Base-by-base conservation (phyloP, 2,888 invertebrate species). In the Luperina nickerlii region DNA sequence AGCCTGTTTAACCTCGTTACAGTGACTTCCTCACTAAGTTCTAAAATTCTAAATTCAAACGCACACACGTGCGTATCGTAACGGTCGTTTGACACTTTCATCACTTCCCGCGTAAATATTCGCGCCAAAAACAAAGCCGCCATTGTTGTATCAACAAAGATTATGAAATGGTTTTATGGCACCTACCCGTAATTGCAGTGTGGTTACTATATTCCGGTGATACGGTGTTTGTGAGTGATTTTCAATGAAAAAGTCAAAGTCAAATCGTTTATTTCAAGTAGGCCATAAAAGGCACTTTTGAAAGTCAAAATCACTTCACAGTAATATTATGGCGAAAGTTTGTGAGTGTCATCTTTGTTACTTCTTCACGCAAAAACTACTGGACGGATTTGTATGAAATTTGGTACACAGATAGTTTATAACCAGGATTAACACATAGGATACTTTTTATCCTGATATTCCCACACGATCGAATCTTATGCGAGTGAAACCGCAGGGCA, bases 81-180 rank as follows among this genome's bases (percentile, higher is more conserved):
- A 79, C 82, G 74, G 65, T 38, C 71, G 45, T 79, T 70, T 70
- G 20, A 74, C 71, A 76, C 76, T 84, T 79, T 66, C 82, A 74
- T 73, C 69, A 87, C 75, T 83, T 89, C 82, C 82, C 89, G 83
- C 90, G 81, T 71, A 76, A 80, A 70, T 74, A 24, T 74, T 81
- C 77, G 78, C 90, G 84, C 90, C 77, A 72, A 86, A 90, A 86
- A 89, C 87, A 87, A 89, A 71, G 79, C 78, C 81, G 66, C 75
- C 79, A 82, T 85, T 90, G 87, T 89, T 86, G 80, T 76, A 42
- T 75, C 78, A 88, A 87, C 90, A 87, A 15, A 51, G 69, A 73
- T 76, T 74, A 77, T 74, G 78, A 81, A 87, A 83, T 66, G 4
- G 65, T 70, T 67, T 70, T 82, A 78, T 79, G 54, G 32, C 54